Evolutionary conservation across 1,140 invertebrate species (phyloP), one percentile per base, ranked within the genome.

Genomic region (Phthorimaea operculella): DNA sequence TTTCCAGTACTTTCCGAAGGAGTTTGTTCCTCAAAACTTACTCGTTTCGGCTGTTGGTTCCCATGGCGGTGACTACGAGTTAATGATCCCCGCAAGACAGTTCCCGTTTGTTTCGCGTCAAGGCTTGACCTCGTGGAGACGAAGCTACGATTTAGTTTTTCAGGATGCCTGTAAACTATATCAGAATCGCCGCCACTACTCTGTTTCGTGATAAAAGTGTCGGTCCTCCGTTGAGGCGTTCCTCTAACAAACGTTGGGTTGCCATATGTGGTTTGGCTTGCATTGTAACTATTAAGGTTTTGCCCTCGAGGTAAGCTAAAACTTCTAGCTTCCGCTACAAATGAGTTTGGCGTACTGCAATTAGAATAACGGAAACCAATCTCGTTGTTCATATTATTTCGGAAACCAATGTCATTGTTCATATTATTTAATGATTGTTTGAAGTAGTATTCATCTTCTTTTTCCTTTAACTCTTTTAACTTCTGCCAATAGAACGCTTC

Each of bases 401-500:
- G 54, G 36, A 42, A 55, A 6, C 15, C 21, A 34, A 58, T 54
- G 53, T 52, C 67, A 39, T 58, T 64, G 15, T 68, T 44, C 36
- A 63, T 60, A 48, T 52, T 58, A 14, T 63, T 72, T 17, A 83
- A 15, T 21, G 83, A 80, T 54, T 86, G 79, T 28, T 67, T 68
- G 11, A 83, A 71, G 17, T 87, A 72, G 56, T 83, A 83, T 52
- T 87, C 79, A 56, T 89, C 87, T 69, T 88, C 87, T 69, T 85
- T 83, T 50, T 86, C 71, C 70, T 88, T 88, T 39, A 88, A 62
- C 64, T 88, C 88, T 64, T 86, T 87, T 50, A 89, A 71, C 72
- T 89, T 87, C 63, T 88, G 86, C 88, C 88, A 89, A 57, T 88
- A 89, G 70, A 87, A 89, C 11, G 84, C 87, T 72, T 89, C 88